A percentile compares a stretch with the other conserved stretches of the same genome.
These are phyloP conservation scores for Tyto alba DNA, from an alignment of 2,113 vertebrate species.

Conservation along the genomic window DNA sequence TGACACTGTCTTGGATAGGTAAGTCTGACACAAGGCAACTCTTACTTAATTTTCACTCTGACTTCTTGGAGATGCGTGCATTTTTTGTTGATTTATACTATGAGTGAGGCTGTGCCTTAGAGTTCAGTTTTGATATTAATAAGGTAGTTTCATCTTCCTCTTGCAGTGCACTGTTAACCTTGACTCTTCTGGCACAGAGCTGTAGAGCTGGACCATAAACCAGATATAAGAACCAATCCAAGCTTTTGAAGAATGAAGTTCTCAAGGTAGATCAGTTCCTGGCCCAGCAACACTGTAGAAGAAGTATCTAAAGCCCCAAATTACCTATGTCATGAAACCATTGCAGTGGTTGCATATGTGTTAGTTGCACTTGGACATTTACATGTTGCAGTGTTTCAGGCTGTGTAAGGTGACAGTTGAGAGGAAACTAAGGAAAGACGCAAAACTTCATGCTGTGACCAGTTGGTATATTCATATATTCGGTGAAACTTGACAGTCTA, in stretches of 20 bases:
- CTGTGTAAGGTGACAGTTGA: background rate
- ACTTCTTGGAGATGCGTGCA: background rate
- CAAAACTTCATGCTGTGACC: background rate
- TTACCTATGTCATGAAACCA: background rate
- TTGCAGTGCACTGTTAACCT: background rate
- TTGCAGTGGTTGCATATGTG: background rate
- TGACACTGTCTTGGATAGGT: background rate
- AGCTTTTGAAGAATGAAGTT: background rate
- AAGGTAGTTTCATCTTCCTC: background rate
- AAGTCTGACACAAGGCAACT: background rate
- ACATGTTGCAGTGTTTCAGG: background rate
- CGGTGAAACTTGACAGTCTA: background rate
- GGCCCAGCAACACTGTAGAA: background rate
- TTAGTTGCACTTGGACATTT: background rate
- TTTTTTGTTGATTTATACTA: background rate
- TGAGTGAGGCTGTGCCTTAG: background rate
- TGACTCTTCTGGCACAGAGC: background rate
- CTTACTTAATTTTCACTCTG: background rate
- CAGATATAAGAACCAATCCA: background rate
- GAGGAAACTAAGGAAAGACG: background rate
- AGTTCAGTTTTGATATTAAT: background rate
- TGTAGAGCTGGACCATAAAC: background rate
- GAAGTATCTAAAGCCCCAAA: background rate
- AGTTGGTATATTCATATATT: background rate
- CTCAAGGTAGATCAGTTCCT: background rate